Evolutionary conservation across 2,113 vertebrate species (phyloP).

Genomic region (Cygnus buccinator): DNA sequence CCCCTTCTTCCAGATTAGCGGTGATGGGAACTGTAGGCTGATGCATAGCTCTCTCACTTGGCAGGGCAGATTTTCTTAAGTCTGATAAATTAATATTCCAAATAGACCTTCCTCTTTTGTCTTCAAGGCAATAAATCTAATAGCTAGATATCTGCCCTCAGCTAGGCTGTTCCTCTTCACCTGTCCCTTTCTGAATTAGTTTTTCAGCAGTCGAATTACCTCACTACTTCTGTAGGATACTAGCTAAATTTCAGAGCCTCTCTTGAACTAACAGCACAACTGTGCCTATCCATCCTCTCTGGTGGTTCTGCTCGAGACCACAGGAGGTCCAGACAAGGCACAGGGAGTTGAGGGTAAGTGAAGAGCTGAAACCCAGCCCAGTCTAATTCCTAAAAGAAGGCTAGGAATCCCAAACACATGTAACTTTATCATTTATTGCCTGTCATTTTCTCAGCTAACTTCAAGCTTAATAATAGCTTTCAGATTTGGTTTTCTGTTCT

Average conservation of each 20-base stretch:
- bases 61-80: neutral
- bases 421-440: neutral
- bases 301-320: neutral
- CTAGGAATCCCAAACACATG: neutral
- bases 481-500: constrained; percentile 8
- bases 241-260: neutral
- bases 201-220: neutral
- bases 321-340: neutral
- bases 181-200: neutral
- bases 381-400: neutral
- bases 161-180: neutral
- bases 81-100: neutral
- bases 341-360: neutral
- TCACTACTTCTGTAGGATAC: neutral
- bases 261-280: neutral
- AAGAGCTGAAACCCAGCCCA: neutral
- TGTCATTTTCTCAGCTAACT: constrained; percentile 38
- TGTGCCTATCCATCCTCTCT: neutral
- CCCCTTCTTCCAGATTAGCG: neutral
- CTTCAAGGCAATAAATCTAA: neutral
- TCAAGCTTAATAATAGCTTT: constrained; percentile 25
- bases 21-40: neutral
- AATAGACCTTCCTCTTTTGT: neutral
- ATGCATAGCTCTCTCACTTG: neutral
- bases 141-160: neutral